These are phyloP conservation scores for Cardiocondyla obscurior DNA, from an alignment of 1,140 invertebrate genomes.

Conservation along the genomic window DNA sequence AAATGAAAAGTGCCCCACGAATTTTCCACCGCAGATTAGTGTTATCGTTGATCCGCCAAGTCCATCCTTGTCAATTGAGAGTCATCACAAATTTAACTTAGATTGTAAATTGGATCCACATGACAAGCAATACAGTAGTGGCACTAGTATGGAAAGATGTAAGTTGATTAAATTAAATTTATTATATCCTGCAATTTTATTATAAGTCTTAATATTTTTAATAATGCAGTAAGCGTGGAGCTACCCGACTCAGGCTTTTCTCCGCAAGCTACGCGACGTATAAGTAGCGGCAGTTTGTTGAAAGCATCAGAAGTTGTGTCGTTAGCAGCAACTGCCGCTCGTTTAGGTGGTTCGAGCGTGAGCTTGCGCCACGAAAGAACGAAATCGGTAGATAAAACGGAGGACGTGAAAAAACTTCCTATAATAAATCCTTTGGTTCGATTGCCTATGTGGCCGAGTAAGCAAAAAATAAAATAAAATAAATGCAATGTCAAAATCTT, in stretches of 20 bases:
- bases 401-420: constrained; percentile 89
- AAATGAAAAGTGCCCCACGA: constrained; percentile 69
- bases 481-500: constrained; percentile 24
- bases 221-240: constrained; percentile 74
- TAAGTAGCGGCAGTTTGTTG: constrained; percentile 91
- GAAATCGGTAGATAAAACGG: constrained; percentile 84
- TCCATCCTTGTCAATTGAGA: constrained; percentile 81
- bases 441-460: constrained; percentile 94
- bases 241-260: constrained; percentile 84
- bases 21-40: constrained; percentile 79
- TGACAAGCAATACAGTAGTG: constrained; percentile 69
- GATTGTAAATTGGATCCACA: constrained; percentile 68
- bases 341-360: constrained; percentile 80
- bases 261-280: constrained; percentile 90
- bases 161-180: constrained; percentile 31
- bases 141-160: constrained; percentile 81
- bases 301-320: constrained; percentile 86
- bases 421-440: constrained; percentile 95
- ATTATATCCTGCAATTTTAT: neutral
- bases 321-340: constrained; percentile 85
- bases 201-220: neutral
- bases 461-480: constrained; percentile 80
- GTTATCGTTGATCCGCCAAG: constrained; percentile 82
- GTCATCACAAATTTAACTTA: constrained; percentile 74
- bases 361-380: constrained; percentile 79